phyloP scores from a whole-genome alignment of 1,140 invertebrate genomes.

The Zaprionus gabonicus region DNA sequence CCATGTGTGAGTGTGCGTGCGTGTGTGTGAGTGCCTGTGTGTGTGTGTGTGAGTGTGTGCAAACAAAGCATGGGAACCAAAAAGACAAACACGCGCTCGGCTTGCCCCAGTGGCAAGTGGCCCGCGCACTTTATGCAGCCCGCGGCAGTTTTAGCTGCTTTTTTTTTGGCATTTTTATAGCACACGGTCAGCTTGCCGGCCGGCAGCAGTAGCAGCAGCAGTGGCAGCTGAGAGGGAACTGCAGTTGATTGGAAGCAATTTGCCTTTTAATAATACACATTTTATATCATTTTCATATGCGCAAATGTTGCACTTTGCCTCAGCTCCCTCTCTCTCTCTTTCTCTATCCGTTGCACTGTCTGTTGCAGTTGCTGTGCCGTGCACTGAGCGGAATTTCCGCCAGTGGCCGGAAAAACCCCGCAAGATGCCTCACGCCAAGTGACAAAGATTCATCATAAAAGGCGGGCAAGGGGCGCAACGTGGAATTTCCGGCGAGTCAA shows the following conservation, averaged over 20 bases:
- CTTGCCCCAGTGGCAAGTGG: constrained; percentile 59
- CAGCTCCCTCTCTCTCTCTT: neutral
- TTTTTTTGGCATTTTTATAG: constrained; percentile 62
- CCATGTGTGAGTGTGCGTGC: constrained; percentile 24
- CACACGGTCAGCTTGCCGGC: constrained; percentile 80
- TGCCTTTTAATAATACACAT: constrained; percentile 59
- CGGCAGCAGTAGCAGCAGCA: constrained; percentile 35
- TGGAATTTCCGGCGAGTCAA: constrained; percentile 73
- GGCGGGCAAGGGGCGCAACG: constrained; percentile 39
- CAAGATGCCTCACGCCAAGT: constrained; percentile 67
- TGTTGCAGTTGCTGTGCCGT: constrained; percentile 10
- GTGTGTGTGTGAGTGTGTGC: constrained; percentile 32
- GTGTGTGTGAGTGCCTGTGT: constrained; percentile 25
- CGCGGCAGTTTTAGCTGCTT: constrained; percentile 58
- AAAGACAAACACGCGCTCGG: constrained; percentile 74
- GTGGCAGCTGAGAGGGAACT: neutral
- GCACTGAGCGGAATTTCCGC: constrained; percentile 60
- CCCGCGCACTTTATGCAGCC: constrained; percentile 14
- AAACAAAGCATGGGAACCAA: constrained; percentile 79
- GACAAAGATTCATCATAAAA: constrained; percentile 73
- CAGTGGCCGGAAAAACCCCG: constrained; percentile 63
- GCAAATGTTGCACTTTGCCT: constrained; percentile 30
- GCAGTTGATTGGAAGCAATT: constrained; percentile 69
- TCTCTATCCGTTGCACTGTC: neutral
- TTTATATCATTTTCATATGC: constrained; percentile 49